Conservation (phyloP, 1,140 invertebrate species). For the Lithobius niger region DNA sequence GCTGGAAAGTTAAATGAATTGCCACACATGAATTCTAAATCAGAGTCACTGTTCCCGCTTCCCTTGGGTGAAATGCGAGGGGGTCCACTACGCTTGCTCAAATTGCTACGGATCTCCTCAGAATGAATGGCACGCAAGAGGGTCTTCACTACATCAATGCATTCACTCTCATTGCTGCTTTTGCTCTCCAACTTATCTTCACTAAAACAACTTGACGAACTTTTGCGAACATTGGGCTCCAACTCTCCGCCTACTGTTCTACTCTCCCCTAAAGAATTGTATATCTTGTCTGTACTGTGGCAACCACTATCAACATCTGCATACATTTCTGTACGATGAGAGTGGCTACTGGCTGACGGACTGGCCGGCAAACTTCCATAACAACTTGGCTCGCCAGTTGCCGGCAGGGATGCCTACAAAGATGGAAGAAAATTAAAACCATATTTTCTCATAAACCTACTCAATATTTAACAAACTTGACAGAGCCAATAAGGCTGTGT, state of each 20-base stretch:
- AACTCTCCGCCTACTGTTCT: background rate
- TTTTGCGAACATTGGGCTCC: background rate
- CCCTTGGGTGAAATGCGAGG: too few relatives aligned
- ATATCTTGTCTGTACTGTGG: background rate
- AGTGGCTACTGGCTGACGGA: background rate
- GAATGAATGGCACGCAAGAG: background rate
- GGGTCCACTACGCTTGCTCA: background rate
- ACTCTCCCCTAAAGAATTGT: too few relatives aligned
- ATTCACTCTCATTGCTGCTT: conserved; percentile 7
- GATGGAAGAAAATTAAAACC: background rate
- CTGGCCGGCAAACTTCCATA: conserved; percentile 1
- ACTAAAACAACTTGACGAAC: background rate
- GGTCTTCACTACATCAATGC: conserved; percentile 1
- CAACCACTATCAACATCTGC: conserved; percentile 4
- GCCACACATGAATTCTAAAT: too few relatives aligned
- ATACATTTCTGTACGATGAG: background rate
- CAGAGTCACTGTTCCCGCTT: too few relatives aligned
- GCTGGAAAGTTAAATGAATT: too few relatives aligned
- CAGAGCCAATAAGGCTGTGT: too few relatives aligned
- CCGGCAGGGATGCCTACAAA: background rate
- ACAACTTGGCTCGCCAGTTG: background rate
- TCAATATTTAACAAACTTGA: too few relatives aligned
- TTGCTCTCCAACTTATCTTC: background rate
- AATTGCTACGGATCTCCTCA: background rate
- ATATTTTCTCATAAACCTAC: too few relatives aligned